Evolutionary conservation across 2,888 invertebrate species (phyloP), one percentile per base, ranked within the genome.

Genomic region (Copidosoma aretas): DNA sequence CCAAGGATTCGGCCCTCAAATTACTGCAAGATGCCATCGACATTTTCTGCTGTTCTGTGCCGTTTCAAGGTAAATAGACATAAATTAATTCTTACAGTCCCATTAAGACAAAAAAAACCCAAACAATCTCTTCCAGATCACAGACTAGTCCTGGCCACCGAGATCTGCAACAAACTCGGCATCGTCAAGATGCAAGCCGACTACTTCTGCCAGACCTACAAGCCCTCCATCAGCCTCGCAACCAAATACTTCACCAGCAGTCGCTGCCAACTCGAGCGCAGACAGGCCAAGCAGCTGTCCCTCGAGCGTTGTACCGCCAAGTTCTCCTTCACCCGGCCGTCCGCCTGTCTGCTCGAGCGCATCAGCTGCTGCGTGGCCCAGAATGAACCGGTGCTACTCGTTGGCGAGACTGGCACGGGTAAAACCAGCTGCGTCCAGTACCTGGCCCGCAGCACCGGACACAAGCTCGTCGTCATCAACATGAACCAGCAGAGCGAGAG

Each of bases 401-500:
- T 98, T 0, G 99, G 99, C 39, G 99, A 99, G 86, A 99, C 99
- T 0, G 99, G 99, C 58, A 97, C 97, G 0, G 99, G 99, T 0
- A 99, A 99, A 86, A 99, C 99, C 0, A 94, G 96, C 0, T 91
- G 94, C 0, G 90, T 99, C 1, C 98, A 98, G 81, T 95, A 93
- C 84, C 86, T 98, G 64, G 94, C 98, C 0, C 88, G 90, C 71
- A 90, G 91, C 73, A 90, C 94, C 0, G 92, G 94, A 0, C 92
- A 94, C 75, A 93, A 91, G 79, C 86, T 99, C 41, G 87, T 93
- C 41, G 98, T 98, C 0, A 93, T 99, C 25, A 99, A 99, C 81
- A 94, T 99, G 94, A 99, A 98, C 81, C 98, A 99, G 80, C 98
- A 99, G 81, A 98, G 97, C 57, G 99, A 99, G 84, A 94, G 94